phyloP scores from a whole-genome alignment of 2,797 vertebrate genomes.

The Denticeps clupeoides region DNA sequence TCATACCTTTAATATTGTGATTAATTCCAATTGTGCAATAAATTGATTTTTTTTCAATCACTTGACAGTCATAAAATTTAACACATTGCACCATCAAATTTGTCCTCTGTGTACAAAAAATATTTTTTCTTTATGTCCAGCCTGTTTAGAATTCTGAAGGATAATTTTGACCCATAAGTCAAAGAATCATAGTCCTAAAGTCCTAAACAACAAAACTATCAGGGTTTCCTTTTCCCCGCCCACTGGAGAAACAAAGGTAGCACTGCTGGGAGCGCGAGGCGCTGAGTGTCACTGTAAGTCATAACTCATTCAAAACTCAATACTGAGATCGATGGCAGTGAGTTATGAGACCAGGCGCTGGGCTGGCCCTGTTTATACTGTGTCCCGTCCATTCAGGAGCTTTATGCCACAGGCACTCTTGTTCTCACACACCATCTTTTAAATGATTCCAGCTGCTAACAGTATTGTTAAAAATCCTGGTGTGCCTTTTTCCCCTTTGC shows the following conservation, averaged over 20 bases:
- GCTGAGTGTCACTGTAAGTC: background rate
- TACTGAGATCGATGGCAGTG: background rate
- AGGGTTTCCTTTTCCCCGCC: background rate
- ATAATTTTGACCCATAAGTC: background rate
- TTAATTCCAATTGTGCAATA: no score
- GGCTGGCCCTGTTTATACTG: background rate
- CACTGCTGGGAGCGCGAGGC: background rate
- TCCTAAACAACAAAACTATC: background rate
- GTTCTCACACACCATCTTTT: background rate
- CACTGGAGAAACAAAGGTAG: background rate
- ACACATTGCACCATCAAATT: no score
- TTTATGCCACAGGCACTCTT: background rate
- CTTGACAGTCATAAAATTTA: background rate
- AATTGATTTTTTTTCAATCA: no score
- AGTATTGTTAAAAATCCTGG: constrained; percentile 1
- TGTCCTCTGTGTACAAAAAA: no score
- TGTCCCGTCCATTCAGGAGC: background rate
- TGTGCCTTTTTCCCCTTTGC: constrained; percentile 1
- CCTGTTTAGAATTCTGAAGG: background rate
- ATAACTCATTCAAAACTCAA: background rate
- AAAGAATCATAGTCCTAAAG: background rate
- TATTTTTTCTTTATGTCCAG: background rate
- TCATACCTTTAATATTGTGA: no score
- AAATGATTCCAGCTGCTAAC: constrained; percentile 15
- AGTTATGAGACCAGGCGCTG: background rate